These are phyloP conservation scores for Lepidostoma basale DNA, from an alignment of 1,140 invertebrate species.

Conservation along the genomic window DNA sequence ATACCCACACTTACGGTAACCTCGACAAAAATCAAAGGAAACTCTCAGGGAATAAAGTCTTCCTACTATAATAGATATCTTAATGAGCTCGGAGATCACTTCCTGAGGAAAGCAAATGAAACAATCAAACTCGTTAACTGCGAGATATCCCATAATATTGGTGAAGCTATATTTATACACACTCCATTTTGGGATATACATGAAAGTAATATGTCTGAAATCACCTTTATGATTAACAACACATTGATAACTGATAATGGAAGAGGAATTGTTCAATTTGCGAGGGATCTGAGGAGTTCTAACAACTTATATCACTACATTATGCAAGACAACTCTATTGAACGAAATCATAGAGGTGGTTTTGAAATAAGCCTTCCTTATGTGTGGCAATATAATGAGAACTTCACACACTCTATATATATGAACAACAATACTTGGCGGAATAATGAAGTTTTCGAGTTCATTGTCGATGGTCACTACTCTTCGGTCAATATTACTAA, in stretches of 20 bases:
- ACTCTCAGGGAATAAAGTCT: conserved; percentile 80
- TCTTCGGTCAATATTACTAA: conserved; percentile 81
- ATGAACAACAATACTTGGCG: conserved; percentile 87
- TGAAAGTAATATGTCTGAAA: conserved; percentile 81
- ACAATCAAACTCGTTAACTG: conserved; percentile 79
- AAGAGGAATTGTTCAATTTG: conserved; percentile 83
- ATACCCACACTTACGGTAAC: conserved; percentile 74
- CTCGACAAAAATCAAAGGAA: conserved; percentile 79
- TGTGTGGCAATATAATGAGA: conserved; percentile 94
- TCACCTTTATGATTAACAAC: conserved; percentile 84
- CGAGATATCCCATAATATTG: conserved; percentile 78
- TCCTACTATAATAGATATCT: conserved; percentile 90
- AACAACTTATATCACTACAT: conserved; percentile 96
- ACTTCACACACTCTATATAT: conserved; percentile 88
- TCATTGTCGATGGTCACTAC: conserved; percentile 91
- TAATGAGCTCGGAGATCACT: conserved; percentile 83
- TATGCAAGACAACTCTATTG: conserved; percentile 85
- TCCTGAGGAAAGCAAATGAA: conserved; percentile 86
- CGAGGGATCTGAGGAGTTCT: conserved; percentile 86
- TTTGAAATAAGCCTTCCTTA: conserved; percentile 87
- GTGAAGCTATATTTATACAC: conserved; percentile 81
- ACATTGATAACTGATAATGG: conserved; percentile 84
- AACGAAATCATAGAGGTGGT: conserved; percentile 82
- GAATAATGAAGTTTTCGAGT: conserved; percentile 83
- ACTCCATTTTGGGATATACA: conserved; percentile 85